phyloP scores from a whole-genome alignment of 2,888 invertebrate species.

The Drosophila cracens region DNA sequence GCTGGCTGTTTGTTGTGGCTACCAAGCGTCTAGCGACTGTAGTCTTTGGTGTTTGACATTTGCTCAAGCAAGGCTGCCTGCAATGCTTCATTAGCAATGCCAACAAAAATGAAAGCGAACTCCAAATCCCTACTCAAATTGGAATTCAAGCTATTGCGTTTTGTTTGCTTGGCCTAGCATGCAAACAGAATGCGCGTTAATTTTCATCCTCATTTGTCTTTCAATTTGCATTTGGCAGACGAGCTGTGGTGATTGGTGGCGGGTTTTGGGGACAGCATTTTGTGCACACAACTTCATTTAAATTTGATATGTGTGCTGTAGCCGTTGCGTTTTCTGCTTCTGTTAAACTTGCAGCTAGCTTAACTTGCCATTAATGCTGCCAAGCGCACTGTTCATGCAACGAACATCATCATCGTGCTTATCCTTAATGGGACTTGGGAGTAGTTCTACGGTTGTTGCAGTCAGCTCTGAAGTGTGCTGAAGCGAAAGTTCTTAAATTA shows the following conservation, averaged over 20 bases:
- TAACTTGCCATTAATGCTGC: constrained; percentile 65
- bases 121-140: constrained; percentile 43
- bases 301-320: constrained; percentile 48
- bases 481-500: constrained; percentile 69
- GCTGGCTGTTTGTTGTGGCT: constrained; percentile 36
- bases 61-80: constrained; percentile 17
- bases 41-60: constrained; percentile 40
- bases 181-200: constrained; percentile 49
- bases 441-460: constrained; percentile 8
- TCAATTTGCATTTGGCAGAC: constrained; percentile 54
- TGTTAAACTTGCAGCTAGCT: constrained; percentile 55
- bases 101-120: constrained; percentile 21
- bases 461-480: constrained; percentile 46
- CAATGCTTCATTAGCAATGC: constrained; percentile 66
- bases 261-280: constrained; percentile 15
- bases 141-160: constrained; percentile 28
- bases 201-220: constrained; percentile 61
- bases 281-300: constrained; percentile 42
- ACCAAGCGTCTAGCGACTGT: constrained; percentile 22
- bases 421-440: constrained; percentile 1
- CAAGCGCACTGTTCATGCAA: constrained; percentile 26
- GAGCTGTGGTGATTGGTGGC: constrained; percentile 11
- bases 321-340: constrained; percentile 5
- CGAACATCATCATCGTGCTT: constrained; percentile 27
- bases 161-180: constrained; percentile 17